Evolutionary conservation across 2,113 vertebrate species (phyloP).

Genomic region (Apodemus sylvaticus): DNA sequence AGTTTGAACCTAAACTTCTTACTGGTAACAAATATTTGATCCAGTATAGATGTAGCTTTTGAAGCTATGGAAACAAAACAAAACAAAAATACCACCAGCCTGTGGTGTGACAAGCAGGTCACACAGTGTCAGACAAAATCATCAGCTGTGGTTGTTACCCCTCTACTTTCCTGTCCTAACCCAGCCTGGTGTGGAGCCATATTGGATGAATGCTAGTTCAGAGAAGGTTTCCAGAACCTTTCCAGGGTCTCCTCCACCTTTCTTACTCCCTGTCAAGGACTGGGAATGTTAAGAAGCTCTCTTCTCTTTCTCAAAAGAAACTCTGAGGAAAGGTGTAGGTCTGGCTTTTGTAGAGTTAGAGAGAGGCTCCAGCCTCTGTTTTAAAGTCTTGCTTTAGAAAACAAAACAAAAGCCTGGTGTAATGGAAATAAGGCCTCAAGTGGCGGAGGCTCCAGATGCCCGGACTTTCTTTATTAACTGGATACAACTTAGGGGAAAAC

Average conservation of each 20-base stretch:
- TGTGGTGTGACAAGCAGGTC: neutral
- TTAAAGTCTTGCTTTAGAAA: neutral
- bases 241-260: neutral
- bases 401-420: neutral
- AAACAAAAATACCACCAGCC: neutral
- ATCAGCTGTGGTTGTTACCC: neutral
- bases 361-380: neutral
- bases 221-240: neutral
- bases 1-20: slow-evolving; percentile 19
- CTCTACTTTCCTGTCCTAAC: neutral
- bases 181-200: neutral
- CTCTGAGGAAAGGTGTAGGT: slow-evolving; percentile 38
- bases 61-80: neutral
- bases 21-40: neutral
- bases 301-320: slow-evolving; percentile 12
- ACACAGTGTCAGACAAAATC: neutral
- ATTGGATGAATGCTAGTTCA: neutral
- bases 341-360: slow-evolving; percentile 22
- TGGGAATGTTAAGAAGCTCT: neutral
- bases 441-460: neutral
- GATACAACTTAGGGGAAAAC: neutral
- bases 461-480: neutral
- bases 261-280: slow-evolving; percentile 44
- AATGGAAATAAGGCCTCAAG: neutral
- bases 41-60: neutral